Evolutionary conservation across 2,113 vertebrate genomes (phyloP), one percentile per base, ranked within the genome.

Genomic region (Lepisosteus osseus): DNA sequence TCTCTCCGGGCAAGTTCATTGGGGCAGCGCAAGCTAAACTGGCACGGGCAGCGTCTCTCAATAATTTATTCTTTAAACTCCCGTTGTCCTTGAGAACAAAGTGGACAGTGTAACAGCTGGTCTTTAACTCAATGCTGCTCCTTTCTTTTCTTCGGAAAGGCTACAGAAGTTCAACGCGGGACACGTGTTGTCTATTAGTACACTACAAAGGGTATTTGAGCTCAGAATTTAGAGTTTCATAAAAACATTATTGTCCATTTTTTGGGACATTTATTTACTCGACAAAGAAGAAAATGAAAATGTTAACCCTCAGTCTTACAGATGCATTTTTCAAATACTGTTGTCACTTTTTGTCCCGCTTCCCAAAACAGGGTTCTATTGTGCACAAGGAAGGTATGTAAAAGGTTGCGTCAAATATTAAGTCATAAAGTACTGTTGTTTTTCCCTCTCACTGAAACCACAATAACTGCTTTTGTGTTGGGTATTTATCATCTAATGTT

Each of bases 181-280:
- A 88, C 95, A 95, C 93, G 92, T 93, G 94, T 90, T 89, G 88
- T 79, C 88, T 92, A 90, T 91, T 92, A 87, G 89, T 84, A 88
- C 87, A 77, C 90, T 85, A 93, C 91, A 92, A 90, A 91, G 94
- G 89, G 86, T 90, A 72, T 92, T 95, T 96, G 93, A 95, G 93
- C 84, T 87, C 85, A 93, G 90, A 87, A 92, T 94, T 94, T 92
- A 87, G 91, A 92, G 88, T 91, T 86, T 90, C 94, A 95, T 95
- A 94, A 95, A 94, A 95, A 96, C 94, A 95, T 95, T 95, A 94
- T 95, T 96, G 94, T 95, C 92, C 85, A 15, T 74, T 75, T 90
- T 85, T 86, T 78, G 83, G 92, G 90, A 92, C 92, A 89, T 94
- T 94, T 94, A 87, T 94, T 89, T 89, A 91, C 90, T 80, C 82